Evolutionary conservation across 2,888 invertebrate genomes (phyloP).

Genomic region (Acleris cristana): DNA sequence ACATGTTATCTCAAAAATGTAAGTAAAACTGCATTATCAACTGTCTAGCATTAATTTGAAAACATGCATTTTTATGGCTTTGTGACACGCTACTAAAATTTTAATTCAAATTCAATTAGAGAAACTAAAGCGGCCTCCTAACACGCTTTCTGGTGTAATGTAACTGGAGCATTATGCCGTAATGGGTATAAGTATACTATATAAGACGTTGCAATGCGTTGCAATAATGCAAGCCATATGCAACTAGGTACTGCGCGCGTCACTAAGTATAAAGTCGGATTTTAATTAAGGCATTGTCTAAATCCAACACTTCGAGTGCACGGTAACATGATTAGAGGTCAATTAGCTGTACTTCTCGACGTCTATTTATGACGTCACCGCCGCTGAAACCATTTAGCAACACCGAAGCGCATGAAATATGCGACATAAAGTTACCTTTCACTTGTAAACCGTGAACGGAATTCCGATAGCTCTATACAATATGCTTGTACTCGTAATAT

Average conservation of each 20-base stretch:
- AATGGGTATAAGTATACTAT: background rate
- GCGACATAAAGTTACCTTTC: too few species aligned
- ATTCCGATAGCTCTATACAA: too few species aligned
- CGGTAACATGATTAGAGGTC: too few species aligned
- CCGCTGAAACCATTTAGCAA: too few species aligned
- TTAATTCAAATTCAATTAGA: constrained; percentile 76
- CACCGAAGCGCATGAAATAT: too few species aligned
- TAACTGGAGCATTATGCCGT: constrained; percentile 38
- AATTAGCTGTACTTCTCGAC: too few species aligned
- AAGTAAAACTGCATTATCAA: constrained; percentile 47
- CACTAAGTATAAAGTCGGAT: too few species aligned
- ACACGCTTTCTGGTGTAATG: constrained; percentile 50
- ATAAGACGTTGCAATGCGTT: background rate
- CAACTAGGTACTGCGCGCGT: background rate
- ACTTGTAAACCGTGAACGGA: too few species aligned
- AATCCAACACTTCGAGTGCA: too few species aligned
- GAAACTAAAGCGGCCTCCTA: constrained; percentile 60
- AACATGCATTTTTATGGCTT: constrained; percentile 68
- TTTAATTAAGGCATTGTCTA: too few species aligned
- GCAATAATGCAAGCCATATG: background rate
- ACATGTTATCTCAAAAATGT: constrained; percentile 37
- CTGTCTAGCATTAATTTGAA: constrained; percentile 62
- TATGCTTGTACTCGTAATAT: too few species aligned
- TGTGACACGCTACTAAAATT: constrained; percentile 75
- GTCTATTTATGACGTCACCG: too few species aligned